Conservation (phyloP, 2,888 invertebrate genomes). For the Eupithecia dodoneata region DNA sequence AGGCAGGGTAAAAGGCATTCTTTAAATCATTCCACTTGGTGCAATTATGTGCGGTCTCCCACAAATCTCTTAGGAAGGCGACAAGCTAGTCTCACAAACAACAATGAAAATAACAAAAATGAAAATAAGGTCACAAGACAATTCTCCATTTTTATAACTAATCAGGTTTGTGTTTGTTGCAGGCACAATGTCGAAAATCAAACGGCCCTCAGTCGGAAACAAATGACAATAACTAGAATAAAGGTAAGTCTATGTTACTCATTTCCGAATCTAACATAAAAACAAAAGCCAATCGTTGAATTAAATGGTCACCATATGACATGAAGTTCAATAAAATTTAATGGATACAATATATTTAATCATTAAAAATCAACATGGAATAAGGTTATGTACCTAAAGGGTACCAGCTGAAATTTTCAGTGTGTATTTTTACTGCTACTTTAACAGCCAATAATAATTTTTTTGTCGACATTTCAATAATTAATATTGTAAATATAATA, state of each 20-base stretch:
- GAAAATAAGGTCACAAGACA: background rate
- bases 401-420: too few relatives aligned
- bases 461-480: too few relatives aligned
- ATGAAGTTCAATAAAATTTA: background rate
- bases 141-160: background rate
- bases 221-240: constrained; percentile 83
- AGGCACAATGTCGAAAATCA: constrained; percentile 76
- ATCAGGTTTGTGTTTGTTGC: constrained; percentile 58
- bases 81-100: background rate
- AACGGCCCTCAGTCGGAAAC: constrained; percentile 68
- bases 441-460: too few relatives aligned
- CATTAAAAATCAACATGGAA: background rate
- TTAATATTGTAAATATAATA: too few relatives aligned
- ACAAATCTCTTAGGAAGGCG: constrained; percentile 2
- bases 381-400: too few relatives aligned
- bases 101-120: background rate
- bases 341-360: background rate
- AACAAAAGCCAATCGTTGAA: background rate
- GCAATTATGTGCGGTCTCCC: background rate
- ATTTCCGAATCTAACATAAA: background rate
- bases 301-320: background rate
- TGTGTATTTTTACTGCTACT: too few relatives aligned
- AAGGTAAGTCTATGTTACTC: constrained; percentile 60
- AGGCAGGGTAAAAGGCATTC: background rate
- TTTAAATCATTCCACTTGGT: background rate